These are phyloP conservation scores for Lasiurus borealis DNA, from an alignment of 2,113 vertebrate genomes.

Conservation along the genomic window DNA sequence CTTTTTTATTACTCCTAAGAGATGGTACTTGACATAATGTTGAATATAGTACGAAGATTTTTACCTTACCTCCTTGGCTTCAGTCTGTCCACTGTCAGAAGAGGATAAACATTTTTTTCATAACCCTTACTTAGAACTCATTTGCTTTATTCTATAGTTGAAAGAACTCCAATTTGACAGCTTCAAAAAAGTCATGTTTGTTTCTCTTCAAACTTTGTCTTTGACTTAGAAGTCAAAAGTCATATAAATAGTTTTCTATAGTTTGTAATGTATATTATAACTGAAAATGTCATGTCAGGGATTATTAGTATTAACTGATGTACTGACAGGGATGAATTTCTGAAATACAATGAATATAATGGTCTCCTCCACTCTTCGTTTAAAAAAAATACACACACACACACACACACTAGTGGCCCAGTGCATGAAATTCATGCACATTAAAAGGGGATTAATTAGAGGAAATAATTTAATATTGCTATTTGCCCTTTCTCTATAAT, in stretches of 20 bases:
- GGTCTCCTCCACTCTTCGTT: background rate
- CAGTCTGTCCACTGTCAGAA: background rate
- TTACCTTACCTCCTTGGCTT: background rate
- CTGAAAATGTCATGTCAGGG: background rate
- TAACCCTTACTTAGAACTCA: background rate
- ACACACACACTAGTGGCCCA: too few species aligned
- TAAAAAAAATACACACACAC: too few species aligned
- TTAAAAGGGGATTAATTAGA: too few species aligned
- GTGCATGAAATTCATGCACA: too few species aligned
- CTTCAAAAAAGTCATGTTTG: background rate
- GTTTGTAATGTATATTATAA: background rate
- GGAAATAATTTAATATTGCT: too few species aligned
- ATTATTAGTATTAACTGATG: background rate
- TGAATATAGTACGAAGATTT: background rate
- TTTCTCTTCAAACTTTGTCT: conserved; percentile 25
- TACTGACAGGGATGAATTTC: conserved; percentile 26
- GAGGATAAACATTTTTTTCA: background rate
- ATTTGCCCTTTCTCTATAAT: too few species aligned
- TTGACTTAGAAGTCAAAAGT: background rate
- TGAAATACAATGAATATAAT: conserved; percentile 22
- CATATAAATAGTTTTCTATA: background rate
- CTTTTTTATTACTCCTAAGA: conserved; percentile 15
- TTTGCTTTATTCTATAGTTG: background rate
- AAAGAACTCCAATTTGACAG: background rate
- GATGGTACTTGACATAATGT: background rate